Evolutionary conservation across 2,888 invertebrate genomes (phyloP), one percentile per base, ranked within the genome.

Genomic region (Carcina quercana): DNA sequence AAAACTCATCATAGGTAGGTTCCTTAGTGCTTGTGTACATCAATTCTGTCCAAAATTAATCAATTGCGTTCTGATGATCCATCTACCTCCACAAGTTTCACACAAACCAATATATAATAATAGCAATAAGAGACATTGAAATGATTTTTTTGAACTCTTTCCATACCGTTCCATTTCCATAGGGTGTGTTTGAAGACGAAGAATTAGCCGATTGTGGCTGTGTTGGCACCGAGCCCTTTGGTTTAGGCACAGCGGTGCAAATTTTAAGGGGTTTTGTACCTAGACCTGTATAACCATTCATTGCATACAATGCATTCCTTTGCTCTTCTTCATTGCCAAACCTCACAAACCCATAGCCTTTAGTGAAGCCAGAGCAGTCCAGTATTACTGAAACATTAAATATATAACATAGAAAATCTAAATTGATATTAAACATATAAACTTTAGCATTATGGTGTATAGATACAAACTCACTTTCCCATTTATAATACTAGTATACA

Each of bases 281-380:
- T 0, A 97, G 86, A 0, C 96, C 96, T 32, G 91, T 89, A 59
- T 91, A 96, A 1, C 96, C 96, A 61, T 97, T 96, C 97, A 97
- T 97, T 40, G 95, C 92, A 32, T 92, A 90, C 30, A 97, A 78
- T 41, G 97, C 96, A 53, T 94, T 93, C 57, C 96, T 93, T 68
- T 97, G 97, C 59, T 96, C 96, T 37, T 95, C 94, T 68, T 97
- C 97, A 54, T 92, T 94, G 3, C 95, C 94, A 67, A 98, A 98
- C 45, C 96, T 87, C 6, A 98, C 95, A 74, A 98, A 97, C 3
- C 97, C 98, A 69, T 96, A 98, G 8, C 97, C 97, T 78, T 95
- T 95, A 53, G 96, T 96, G 56, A 94, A 93, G 2, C 97, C 97
- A 38, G 92, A 89, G 43, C 87, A 89, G 59, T 97, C 97, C 52